These are phyloP conservation scores for Lycorma delicatula DNA, from an alignment of 1,140 invertebrate genomes.

Conservation along the genomic window DNA sequence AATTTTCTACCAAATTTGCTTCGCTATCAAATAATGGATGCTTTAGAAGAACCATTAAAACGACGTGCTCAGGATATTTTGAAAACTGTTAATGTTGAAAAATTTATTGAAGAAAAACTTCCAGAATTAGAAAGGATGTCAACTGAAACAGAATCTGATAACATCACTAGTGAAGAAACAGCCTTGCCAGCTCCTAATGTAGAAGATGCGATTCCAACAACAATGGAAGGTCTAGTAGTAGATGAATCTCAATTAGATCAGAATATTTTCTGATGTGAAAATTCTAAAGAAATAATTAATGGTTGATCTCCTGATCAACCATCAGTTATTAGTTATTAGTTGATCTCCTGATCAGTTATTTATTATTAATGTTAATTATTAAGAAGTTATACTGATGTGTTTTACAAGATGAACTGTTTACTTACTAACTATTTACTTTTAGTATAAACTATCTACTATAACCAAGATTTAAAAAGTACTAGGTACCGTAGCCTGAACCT, in stretches of 20 bases:
- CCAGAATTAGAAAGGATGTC: slow-evolving; percentile 30
- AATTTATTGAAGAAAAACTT: slow-evolving; percentile 55
- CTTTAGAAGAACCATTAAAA: slow-evolving; percentile 62
- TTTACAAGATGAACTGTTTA: no score
- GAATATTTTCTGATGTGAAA: not conserved
- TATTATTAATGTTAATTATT: no score
- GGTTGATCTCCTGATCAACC: no score
- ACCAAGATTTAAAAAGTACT: no score
- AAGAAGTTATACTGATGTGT: no score
- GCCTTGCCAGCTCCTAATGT: no score
- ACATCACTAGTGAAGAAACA: not conserved
- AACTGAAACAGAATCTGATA: not conserved
- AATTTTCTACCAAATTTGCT: slow-evolving; percentile 75
- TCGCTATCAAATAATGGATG: slow-evolving; percentile 75
- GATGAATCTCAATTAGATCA: slow-evolving; percentile 2
- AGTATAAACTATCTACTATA: no score
- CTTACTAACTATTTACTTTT: no score
- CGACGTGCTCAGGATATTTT: slow-evolving; percentile 57
- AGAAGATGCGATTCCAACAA: not conserved
- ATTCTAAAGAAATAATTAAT: no score
- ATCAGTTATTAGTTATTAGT: no score
- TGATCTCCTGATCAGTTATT: no score
- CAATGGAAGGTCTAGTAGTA: not conserved
- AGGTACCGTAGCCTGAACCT: no score
- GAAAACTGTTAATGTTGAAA: slow-evolving; percentile 61